Conservation (phyloP, 2,888 invertebrate genomes). For the Crossocerus cetratus region DNA sequence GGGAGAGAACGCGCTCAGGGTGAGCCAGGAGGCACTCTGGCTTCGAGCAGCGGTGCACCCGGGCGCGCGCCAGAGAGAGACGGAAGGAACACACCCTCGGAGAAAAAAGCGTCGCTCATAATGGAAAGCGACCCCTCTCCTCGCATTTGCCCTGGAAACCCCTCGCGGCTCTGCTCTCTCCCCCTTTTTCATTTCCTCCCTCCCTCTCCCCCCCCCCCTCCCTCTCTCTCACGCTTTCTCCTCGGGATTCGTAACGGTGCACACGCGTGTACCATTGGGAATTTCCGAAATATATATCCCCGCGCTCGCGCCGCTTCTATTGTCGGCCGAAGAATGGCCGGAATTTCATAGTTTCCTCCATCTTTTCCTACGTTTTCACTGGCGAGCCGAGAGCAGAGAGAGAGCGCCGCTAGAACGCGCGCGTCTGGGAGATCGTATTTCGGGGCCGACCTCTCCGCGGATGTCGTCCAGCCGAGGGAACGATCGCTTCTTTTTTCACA, state of each 20-base stretch:
- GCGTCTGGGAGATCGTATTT: conserved; percentile 14
- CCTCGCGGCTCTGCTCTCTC: neutral
- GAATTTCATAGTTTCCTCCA: conserved; percentile 64
- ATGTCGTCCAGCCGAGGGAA: neutral
- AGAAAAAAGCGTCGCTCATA: conserved; percentile 66
- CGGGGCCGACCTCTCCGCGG: conserved; percentile 17
- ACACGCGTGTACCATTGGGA: conserved; percentile 64
- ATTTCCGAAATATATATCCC: conserved; percentile 69
- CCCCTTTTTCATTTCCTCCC: neutral
- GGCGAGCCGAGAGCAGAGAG: conserved; percentile 33
- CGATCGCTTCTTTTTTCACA: neutral
- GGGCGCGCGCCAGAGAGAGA: conserved; percentile 8
- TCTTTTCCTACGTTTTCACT: conserved; percentile 59
- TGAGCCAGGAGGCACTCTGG: neutral
- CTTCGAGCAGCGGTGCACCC: too few relatives aligned
- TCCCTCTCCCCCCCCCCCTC: neutral
- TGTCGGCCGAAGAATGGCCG: conserved; percentile 66
- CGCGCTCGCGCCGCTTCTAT: conserved; percentile 56
- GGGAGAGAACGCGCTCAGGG: conserved; percentile 8
- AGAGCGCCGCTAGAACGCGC: too few relatives aligned
- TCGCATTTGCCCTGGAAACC: neutral
- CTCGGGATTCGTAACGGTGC: conserved; percentile 16
- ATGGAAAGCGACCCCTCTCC: conserved; percentile 62
- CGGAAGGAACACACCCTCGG: conserved; percentile 11
- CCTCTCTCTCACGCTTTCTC: neutral